Base-by-base conservation (phyloP, 2,888 invertebrate genomes). In the Himalopsyche kuldschensis region DNA sequence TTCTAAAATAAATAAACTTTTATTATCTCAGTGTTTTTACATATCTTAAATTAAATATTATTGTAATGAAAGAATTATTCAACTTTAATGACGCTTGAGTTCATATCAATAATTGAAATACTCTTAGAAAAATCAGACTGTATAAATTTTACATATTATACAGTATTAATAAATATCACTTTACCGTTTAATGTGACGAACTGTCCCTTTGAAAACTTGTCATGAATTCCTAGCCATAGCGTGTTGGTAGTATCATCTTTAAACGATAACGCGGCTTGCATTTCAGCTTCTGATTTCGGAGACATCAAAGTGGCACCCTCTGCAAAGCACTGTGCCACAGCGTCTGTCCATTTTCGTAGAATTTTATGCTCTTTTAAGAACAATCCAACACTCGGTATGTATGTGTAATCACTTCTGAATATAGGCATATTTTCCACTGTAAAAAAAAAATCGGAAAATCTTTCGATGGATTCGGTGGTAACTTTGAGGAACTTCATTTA, bases 121-220 rank as follows among this genome's bases (percentile, higher is more conserved):
- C n/a, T n/a, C n/a, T n/a, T n/a, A n/a, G n/a, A n/a, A n/a, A n/a
- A n/a, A n/a, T n/a, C n/a, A n/a, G n/a, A n/a, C n/a, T n/a, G n/a
- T n/a, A n/a, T n/a, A n/a, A n/a, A 41, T 41, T 41, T 5, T 41
- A 41, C 11, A 8, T 41, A 8, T 8, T 41, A 41, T 8, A 41
- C 5, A 8, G 41, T 8, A 69, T 75, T 24, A 31, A 75, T 20
- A n/a, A 75, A 41, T 17, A 30, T 15, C 20, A 69, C 11, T 24
- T 47, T 80, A 85, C 85, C 85, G 20, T 81, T 47, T 17, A 85
- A 15, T n/a, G 85, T 81, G 8, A 77, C 11, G 46, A 83, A 85
- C 1, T 55, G 79, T 11, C 81, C 81, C 76, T 83, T 79, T 1
- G 81, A 78, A 24, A 81, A 83, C 41, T n/a, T 75, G 46, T 85